Evolutionary conservation across 1,140 invertebrate genomes (phyloP).

Genomic region (Ditylenchus dipsaci): DNA sequence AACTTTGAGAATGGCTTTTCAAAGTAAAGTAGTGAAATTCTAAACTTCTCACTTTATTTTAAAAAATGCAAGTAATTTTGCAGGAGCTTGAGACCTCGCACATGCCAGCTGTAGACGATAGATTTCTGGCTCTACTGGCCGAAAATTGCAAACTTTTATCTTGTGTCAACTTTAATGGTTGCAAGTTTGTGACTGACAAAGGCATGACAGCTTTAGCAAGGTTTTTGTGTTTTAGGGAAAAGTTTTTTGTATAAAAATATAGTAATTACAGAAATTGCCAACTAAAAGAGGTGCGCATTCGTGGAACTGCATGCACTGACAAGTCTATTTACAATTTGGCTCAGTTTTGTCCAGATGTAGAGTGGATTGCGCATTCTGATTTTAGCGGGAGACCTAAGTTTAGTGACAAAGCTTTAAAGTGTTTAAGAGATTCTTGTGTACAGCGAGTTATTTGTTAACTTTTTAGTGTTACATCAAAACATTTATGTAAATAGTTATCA

Average conservation of each 20-base stretch:
- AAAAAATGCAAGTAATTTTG: constrained; percentile 7
- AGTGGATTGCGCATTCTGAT: constrained; percentile 55
- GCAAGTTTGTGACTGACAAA: constrained; percentile 55
- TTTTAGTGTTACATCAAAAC: too few relatives aligned
- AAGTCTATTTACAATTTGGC: constrained; percentile 52
- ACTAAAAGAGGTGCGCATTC: constrained; percentile 49
- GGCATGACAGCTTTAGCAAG: constrained; percentile 46
- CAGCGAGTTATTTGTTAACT: constrained; percentile 55
- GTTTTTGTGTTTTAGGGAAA: not conserved
- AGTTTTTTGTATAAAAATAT: not conserved
- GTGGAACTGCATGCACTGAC: constrained; percentile 54
- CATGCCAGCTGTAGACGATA: constrained; percentile 49
- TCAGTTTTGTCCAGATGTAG: constrained; percentile 53
- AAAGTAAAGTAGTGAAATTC: too few relatives aligned
- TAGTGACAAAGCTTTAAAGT: constrained; percentile 51
- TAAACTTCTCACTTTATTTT: too few relatives aligned
- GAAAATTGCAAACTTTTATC: constrained; percentile 49
- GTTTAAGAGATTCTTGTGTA: constrained; percentile 49
- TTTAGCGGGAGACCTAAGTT: constrained; percentile 56
- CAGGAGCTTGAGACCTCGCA: constrained; percentile 52
- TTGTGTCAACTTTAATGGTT: constrained; percentile 55
- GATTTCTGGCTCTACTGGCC: constrained; percentile 48
- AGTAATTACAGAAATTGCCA: constrained; percentile 41
- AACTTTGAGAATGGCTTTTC: constrained; percentile 14
- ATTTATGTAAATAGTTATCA: too few relatives aligned